Percentiles rank a stretch among this genome's conserved stretches.
phyloP scores from a whole-genome alignment of 2,888 invertebrate genomes.

The Epinotia demarniana region DNA sequence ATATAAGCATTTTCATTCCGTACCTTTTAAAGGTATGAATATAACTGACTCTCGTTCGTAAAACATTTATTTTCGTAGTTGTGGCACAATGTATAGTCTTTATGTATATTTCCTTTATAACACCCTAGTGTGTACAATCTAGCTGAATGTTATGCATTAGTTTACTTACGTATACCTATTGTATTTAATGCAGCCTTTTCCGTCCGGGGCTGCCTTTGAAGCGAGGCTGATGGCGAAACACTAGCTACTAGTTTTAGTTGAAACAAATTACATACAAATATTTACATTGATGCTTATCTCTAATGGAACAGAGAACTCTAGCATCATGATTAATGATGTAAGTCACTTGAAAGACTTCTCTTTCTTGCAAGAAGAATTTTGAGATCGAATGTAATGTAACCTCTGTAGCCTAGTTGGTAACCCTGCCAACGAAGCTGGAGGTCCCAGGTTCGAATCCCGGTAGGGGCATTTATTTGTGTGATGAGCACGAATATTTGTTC shows the following conservation, averaged over 20 bases:
- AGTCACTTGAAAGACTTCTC: not conserved
- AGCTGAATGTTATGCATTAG: not conserved
- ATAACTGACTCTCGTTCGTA: no score
- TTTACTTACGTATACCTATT: not conserved
- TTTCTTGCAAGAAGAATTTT: not conserved
- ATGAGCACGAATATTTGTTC: no score
- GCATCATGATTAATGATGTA: not conserved
- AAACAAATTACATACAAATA: not conserved
- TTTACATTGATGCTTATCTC: not conserved
- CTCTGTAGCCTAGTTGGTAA: no score
- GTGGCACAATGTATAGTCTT: no score
- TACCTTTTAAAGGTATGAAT: not conserved
- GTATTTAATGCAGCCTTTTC: slow-evolving; percentile 26
- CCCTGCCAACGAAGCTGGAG: no score
- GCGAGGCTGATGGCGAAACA: not conserved
- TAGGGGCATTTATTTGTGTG: no score
- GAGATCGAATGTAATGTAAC: no score
- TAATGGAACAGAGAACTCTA: not conserved
- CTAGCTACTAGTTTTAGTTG: not conserved
- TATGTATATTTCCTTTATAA: not conserved
- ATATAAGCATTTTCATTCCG: no score
- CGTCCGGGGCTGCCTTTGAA: slow-evolving; percentile 8
- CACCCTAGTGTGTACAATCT: not conserved
- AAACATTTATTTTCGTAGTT: no score
- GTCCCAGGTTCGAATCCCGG: no score